Conservation (phyloP, 2,797 vertebrate genomes). For the Sebastolobus altivelis region DNA sequence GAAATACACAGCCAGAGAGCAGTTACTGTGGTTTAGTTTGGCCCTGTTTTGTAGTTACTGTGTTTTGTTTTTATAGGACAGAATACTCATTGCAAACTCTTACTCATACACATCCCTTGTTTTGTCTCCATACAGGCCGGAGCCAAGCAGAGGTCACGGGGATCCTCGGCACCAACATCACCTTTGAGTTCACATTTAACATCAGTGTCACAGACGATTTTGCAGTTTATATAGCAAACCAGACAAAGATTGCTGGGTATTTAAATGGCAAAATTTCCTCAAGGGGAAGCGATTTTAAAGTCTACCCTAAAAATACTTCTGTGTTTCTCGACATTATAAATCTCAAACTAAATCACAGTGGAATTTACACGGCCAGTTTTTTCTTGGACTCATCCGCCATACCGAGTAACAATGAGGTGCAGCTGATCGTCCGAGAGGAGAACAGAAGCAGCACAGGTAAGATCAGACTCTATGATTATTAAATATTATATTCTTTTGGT, state of each 20-base stretch:
- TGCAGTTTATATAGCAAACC: neutral
- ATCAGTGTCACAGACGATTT: rapidly evolving
- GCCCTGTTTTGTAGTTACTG: neutral
- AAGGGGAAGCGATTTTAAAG: rapidly evolving
- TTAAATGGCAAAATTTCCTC: rapidly evolving
- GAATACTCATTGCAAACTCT: neutral
- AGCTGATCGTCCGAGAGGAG: slow-evolving; percentile 21
- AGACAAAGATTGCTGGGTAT: slow-evolving; percentile 36
- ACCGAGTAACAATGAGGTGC: slow-evolving; percentile 32
- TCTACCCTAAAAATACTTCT: neutral
- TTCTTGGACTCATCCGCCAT: rapidly evolving
- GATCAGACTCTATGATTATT: neutral
- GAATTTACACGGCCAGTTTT: slow-evolving; percentile 41
- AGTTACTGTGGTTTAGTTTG: neutral
- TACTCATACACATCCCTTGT: neutral
- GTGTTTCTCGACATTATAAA: slow-evolving; percentile 47
- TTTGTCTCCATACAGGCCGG: slow-evolving; percentile 42
- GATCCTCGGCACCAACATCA: slow-evolving; percentile 45
- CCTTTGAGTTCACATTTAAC: slow-evolving; percentile 59
- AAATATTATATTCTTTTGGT: neutral
- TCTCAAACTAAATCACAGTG: slow-evolving; percentile 3
- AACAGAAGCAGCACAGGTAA: slow-evolving; percentile 44
- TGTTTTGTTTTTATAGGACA: neutral
- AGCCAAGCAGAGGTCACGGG: slow-evolving; percentile 3
- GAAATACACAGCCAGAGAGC: neutral